Evolutionary conservation across 1,140 invertebrate genomes (phyloP).

Genomic region (Coelopa frigida): DNA sequence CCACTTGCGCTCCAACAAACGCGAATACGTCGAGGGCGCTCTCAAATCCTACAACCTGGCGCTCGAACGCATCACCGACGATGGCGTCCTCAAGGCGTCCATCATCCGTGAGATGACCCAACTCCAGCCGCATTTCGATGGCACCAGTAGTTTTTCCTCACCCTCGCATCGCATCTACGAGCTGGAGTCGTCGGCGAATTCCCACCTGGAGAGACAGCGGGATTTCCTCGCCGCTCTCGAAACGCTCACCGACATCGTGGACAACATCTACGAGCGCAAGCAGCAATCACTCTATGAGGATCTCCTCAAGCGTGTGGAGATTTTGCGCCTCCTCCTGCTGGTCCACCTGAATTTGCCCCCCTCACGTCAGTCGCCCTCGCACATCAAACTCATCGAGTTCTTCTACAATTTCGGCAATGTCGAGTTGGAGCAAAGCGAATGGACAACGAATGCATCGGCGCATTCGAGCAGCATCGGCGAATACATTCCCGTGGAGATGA

Average conservation of each 20-base stretch:
- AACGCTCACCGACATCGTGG: slow-evolving; percentile 40
- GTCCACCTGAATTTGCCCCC: slow-evolving; percentile 36
- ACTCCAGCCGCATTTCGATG: slow-evolving; percentile 24
- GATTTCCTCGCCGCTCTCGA: slow-evolving; percentile 33
- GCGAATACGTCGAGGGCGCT: slow-evolving; percentile 32
- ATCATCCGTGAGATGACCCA: slow-evolving; percentile 32
- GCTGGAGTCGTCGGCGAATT: slow-evolving; percentile 28
- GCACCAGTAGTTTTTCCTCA: slow-evolving; percentile 38
- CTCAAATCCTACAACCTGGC: slow-evolving; percentile 34
- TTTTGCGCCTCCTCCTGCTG: slow-evolving; percentile 31
- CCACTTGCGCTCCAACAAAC: slow-evolving; percentile 20
- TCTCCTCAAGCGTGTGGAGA: slow-evolving; percentile 28
- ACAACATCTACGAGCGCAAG: slow-evolving; percentile 39
- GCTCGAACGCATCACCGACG: slow-evolving; percentile 27
- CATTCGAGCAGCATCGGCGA: slow-evolving; percentile 21
- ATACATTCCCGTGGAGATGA: slow-evolving; percentile 28
- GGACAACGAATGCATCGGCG: neutral
- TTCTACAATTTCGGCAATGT: slow-evolving; percentile 32
- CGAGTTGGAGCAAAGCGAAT: slow-evolving; percentile 12
- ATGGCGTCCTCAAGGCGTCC: slow-evolving; percentile 35
- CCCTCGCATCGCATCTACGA: slow-evolving; percentile 38
- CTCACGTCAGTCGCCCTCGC: slow-evolving; percentile 36
- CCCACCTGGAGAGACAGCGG: slow-evolving; percentile 17
- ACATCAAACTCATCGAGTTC: slow-evolving; percentile 40
- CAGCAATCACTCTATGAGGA: slow-evolving; percentile 29